Conservation (phyloP, 2,888 invertebrate species). For the Anagyrus pseudococci region DNA sequence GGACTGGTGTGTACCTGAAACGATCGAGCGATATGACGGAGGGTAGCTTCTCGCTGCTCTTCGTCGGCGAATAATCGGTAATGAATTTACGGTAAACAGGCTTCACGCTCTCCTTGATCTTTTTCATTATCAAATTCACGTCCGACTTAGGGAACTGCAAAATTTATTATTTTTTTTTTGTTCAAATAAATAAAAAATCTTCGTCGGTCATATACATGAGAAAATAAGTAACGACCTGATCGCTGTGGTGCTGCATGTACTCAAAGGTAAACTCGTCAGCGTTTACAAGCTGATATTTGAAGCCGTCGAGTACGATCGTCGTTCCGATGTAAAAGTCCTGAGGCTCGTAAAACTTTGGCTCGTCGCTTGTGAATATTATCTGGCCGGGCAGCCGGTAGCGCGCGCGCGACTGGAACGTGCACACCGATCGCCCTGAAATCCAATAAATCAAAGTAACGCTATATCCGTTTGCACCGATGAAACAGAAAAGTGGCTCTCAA, state of each 20-base stretch:
- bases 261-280: constrained; percentile 88
- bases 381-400: constrained; percentile 77
- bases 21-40: background rate
- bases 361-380: constrained; percentile 73
- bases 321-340: constrained; percentile 88
- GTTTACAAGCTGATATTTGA: constrained; percentile 77
- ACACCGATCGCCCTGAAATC: constrained; percentile 59
- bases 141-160: constrained; percentile 77
- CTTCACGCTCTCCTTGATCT: constrained; percentile 73
- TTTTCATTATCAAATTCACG: constrained; percentile 74
- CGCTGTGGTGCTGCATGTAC: constrained; percentile 82
- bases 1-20: constrained; percentile 18
- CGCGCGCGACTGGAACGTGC: constrained; percentile 70
- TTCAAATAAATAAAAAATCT: background rate
- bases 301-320: constrained; percentile 77
- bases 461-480: too few species aligned
- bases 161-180: constrained; percentile 4
- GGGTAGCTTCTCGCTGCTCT: constrained; percentile 43
- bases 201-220: background rate
- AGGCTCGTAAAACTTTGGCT: constrained; percentile 78
- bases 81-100: constrained; percentile 80
- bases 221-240: constrained; percentile 66
- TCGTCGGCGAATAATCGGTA: constrained; percentile 69
- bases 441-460: too few species aligned
- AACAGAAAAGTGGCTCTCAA: too few species aligned